Evolutionary conservation across 2,797 vertebrate genomes (phyloP).

Genomic region (Hippopotamyrus pictus): DNA sequence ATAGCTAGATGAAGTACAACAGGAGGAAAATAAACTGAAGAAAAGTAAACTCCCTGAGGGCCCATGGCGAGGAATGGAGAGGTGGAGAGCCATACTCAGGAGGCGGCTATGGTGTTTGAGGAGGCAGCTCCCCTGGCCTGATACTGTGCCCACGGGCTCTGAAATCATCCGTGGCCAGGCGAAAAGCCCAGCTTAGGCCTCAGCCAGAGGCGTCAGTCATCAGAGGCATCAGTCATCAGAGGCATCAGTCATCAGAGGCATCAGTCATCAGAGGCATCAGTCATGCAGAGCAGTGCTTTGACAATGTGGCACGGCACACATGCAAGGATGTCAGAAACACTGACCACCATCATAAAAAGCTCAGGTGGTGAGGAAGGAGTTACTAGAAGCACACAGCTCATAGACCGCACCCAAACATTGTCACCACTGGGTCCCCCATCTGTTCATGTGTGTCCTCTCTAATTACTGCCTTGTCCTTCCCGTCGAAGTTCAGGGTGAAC

Average conservation of each 20-base stretch:
- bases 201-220: not conserved
- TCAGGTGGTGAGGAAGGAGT: not conserved
- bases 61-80: not conserved
- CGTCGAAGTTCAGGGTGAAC: not conserved
- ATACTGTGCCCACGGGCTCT: not conserved
- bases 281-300: not conserved
- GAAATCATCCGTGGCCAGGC: not conserved
- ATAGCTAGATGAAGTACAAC: not conserved
- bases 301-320: not conserved
- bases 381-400: not conserved
- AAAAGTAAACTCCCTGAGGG: not conserved
- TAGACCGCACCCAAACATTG: not conserved
- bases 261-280: not conserved
- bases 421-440: not conserved
- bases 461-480: not conserved
- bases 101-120: not conserved
- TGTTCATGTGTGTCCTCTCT: not conserved
- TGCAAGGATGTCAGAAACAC: not conserved
- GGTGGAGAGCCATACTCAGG: not conserved
- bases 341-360: not conserved
- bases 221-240: not conserved
- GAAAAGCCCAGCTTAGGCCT: not conserved
- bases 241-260: not conserved
- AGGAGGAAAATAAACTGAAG: not conserved
- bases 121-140: not conserved